These are phyloP conservation scores for Penaeus chinensis DNA, from an alignment of 1,140 invertebrate genomes.

Conservation along the genomic window DNA sequence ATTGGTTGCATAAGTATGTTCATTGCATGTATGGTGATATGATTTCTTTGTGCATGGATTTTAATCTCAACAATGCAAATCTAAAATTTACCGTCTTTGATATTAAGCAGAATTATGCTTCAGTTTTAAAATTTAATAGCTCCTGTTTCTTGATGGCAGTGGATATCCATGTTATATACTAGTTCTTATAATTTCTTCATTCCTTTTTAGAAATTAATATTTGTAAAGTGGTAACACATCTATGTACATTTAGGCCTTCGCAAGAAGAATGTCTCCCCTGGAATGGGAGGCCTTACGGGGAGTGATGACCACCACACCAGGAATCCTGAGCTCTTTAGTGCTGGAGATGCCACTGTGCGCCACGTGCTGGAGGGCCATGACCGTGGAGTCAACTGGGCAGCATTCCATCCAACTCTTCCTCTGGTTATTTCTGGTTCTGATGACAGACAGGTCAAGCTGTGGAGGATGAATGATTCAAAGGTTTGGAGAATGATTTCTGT, in stretches of 20 bases:
- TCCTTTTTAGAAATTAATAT: not conserved
- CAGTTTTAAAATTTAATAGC: no score
- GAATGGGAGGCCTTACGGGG: slow-evolving; percentile 72
- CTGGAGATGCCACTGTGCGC: slow-evolving; percentile 97
- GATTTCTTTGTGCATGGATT: no score
- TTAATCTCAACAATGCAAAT: no score
- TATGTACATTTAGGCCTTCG: slow-evolving; percentile 75
- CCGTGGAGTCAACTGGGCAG: slow-evolving; percentile 98
- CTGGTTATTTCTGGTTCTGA: slow-evolving; percentile 97
- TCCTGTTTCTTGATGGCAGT: no score
- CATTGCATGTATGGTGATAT: no score
- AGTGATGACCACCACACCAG: slow-evolving; percentile 58
- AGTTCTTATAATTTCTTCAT: slow-evolving; percentile 42
- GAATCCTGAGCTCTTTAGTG: slow-evolving; percentile 94
- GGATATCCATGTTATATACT: slow-evolving; percentile 9
- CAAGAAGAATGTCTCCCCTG: slow-evolving; percentile 98
- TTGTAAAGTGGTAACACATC: not conserved
- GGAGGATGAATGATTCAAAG: slow-evolving; percentile 98
- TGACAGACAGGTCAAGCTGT: slow-evolving; percentile 96
- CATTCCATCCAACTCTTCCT: slow-evolving; percentile 94
- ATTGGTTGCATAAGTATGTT: no score
- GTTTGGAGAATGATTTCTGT: slow-evolving; percentile 65
- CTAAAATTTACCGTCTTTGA: no score
- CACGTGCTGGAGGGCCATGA: slow-evolving; percentile 98
- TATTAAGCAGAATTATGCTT: no score